Evolutionary conservation across 2,113 vertebrate species (phyloP).

Genomic region (Entelurus aequoreus): DNA sequence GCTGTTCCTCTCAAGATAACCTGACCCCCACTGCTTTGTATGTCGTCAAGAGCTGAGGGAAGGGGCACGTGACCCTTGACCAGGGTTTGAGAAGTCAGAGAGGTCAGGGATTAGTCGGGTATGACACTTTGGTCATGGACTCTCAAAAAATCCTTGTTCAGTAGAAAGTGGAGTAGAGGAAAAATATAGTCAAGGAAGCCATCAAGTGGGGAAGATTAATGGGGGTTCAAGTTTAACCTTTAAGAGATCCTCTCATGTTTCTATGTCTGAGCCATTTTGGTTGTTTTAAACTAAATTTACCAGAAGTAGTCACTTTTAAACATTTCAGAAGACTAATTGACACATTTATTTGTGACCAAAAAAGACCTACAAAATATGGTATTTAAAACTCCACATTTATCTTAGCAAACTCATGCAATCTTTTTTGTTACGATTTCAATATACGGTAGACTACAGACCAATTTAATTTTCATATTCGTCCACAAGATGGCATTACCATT

Average conservation of each 20-base stretch:
- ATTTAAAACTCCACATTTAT: no score
- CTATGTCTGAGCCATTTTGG: no score
- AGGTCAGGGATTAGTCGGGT: conserved; percentile 41
- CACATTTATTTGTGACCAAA: no score
- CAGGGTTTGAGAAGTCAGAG: conserved; percentile 29
- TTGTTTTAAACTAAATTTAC: not conserved
- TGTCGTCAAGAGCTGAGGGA: conserved; percentile 9
- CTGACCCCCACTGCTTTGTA: conserved; percentile 9
- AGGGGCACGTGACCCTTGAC: conserved; percentile 44
- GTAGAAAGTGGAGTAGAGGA: conserved; percentile 1
- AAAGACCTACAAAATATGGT: no score
- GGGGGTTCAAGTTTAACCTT: not conserved
- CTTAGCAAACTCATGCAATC: no score
- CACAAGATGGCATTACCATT: no score
- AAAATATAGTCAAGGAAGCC: conserved; percentile 5
- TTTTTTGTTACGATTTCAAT: no score
- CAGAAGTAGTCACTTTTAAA: not conserved
- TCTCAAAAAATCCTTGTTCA: conserved; percentile 26
- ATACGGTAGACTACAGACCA: no score
- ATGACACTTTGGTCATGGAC: conserved; percentile 34
- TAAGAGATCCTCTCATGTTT: not conserved
- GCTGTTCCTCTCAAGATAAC: conserved; percentile 24
- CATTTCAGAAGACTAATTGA: no score
- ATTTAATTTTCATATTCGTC: no score
- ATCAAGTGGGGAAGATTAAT: conserved; percentile 6